A percentile compares a stretch with the other conserved stretches of the same genome.
Conservation (phyloP, 2,113 vertebrate genomes). For the Puma concolor region DNA sequence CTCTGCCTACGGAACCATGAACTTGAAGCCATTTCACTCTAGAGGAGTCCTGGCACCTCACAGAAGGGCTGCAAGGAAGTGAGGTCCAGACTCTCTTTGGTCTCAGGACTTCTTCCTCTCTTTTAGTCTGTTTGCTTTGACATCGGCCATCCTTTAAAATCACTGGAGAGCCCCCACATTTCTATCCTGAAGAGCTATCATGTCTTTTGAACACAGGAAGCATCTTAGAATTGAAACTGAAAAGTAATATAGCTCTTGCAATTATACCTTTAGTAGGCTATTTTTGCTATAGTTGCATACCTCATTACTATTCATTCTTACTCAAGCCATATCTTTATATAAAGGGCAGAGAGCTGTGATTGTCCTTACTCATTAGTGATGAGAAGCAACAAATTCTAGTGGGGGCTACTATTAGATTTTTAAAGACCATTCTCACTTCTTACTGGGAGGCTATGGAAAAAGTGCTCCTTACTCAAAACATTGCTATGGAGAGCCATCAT, state of each 20-base stretch:
- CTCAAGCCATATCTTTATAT: neutral
- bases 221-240: neutral
- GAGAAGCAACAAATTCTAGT: neutral
- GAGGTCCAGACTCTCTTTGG: neutral
- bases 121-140: neutral
- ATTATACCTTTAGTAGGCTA: neutral
- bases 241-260: neutral
- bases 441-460: neutral
- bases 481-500: neutral
- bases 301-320: neutral
- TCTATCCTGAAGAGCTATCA: neutral
- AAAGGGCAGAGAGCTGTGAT: neutral
- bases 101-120: neutral
- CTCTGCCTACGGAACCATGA: neutral
- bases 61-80: neutral
- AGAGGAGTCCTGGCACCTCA: neutral
- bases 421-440: neutral
- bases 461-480: neutral
- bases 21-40: neutral
- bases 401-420: neutral
- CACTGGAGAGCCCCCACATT: neutral
- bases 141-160: neutral
- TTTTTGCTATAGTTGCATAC: neutral
- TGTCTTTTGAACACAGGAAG: neutral
- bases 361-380: constrained; percentile 5